Evolutionary conservation across 2,888 invertebrate genomes (phyloP).

Genomic region (Eupithecia vulgata): DNA sequence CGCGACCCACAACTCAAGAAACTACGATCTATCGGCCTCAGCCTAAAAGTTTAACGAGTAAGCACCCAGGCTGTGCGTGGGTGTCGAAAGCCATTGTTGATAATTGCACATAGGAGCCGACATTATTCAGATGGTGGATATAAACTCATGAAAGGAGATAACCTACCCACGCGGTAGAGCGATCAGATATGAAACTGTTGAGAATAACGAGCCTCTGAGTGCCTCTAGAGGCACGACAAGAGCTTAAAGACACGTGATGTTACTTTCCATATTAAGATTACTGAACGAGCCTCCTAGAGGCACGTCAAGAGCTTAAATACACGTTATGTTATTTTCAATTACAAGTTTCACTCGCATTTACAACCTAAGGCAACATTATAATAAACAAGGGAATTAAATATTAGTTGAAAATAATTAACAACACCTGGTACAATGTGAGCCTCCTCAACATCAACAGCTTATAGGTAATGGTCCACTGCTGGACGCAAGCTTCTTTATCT

Average conservation of each 20-base stretch:
- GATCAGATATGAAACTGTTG: neutral
- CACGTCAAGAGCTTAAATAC: too few species aligned
- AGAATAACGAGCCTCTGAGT: neutral
- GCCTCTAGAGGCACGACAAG: neutral
- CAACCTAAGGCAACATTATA: too few species aligned
- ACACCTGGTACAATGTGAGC: too few species aligned
- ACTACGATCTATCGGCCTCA: neutral
- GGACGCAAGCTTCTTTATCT: too few species aligned
- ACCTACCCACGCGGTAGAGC: neutral
- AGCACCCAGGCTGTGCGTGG: slow-evolving; percentile 30
- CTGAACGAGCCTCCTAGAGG: too few species aligned
- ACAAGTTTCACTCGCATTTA: too few species aligned
- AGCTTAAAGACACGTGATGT: neutral
- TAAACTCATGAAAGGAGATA: slow-evolving; percentile 36
- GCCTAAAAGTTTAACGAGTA: neutral
- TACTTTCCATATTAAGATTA: too few species aligned
- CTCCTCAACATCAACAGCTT: too few species aligned
- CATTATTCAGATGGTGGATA: slow-evolving; percentile 35
- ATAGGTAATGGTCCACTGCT: too few species aligned
- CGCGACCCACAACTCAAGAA: neutral
- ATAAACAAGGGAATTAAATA: too few species aligned
- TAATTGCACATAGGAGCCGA: slow-evolving; percentile 33
- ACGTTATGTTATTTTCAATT: too few species aligned
- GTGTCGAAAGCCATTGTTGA: slow-evolving; percentile 44
- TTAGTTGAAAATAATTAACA: too few species aligned